Evolutionary conservation across 2,888 invertebrate genomes (phyloP).

Genomic region (Brachypalpus laphriformis): DNA sequence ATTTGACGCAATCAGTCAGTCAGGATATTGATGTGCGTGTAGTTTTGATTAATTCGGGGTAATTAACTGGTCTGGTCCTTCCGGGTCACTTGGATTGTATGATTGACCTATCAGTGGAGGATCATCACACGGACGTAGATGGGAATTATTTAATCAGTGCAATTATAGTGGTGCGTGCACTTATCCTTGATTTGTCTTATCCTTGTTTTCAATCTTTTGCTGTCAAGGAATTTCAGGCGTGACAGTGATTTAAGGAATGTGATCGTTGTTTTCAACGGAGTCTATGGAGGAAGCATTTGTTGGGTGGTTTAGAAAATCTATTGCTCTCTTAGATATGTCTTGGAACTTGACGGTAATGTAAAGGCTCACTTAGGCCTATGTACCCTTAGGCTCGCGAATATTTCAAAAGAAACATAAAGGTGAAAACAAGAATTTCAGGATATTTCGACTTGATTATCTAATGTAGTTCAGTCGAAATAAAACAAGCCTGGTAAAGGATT

Average conservation of each 20-base stretch:
- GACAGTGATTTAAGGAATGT: slow-evolving; percentile 47
- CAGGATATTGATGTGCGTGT: slow-evolving; percentile 71
- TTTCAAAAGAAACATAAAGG: too few relatives aligned
- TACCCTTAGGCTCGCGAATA: too few relatives aligned
- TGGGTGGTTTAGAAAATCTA: too few relatives aligned
- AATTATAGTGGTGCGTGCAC: slow-evolving; percentile 47
- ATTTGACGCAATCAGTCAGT: slow-evolving; percentile 71
- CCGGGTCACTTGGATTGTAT: slow-evolving; percentile 51
- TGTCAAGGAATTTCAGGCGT: slow-evolving; percentile 5
- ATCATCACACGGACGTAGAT: slow-evolving; percentile 10
- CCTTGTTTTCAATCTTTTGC: not conserved
- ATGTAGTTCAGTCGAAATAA: too few relatives aligned
- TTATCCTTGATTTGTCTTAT: slow-evolving; percentile 33
- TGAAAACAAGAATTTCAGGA: too few relatives aligned
- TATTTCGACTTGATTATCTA: too few relatives aligned
- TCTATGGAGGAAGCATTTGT: too few relatives aligned
- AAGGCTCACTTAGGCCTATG: too few relatives aligned
- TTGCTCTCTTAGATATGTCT: too few relatives aligned
- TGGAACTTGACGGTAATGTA: too few relatives aligned
- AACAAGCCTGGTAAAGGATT: too few relatives aligned
- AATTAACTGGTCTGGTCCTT: slow-evolving; percentile 70
- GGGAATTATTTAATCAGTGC: slow-evolving; percentile 60
- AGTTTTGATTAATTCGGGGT: slow-evolving; percentile 70
- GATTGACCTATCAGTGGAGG: slow-evolving; percentile 68
- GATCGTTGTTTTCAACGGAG: not conserved